Evolutionary conservation across 2,888 invertebrate genomes (phyloP).

Genomic region (Thymelicus acteon): DNA sequence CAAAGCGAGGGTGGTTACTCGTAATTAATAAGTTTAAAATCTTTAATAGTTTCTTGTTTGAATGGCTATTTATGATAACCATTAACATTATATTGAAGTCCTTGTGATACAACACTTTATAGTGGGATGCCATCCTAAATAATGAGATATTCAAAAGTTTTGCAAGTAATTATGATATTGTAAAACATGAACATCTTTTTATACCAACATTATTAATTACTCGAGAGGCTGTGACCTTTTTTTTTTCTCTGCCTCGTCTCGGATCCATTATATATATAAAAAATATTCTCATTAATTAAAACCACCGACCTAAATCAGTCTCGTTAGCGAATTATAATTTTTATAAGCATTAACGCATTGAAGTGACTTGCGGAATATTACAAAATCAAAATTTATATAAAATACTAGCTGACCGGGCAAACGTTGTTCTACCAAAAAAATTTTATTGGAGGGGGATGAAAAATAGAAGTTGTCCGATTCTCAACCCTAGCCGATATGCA

Average conservation of each 20-base stretch:
- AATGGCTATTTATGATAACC: no score
- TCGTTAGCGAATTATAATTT: conserved; percentile 25
- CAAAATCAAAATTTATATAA: background rate
- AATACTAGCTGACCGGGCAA: no score
- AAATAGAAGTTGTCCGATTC: no score
- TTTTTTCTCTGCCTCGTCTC: conserved; percentile 9
- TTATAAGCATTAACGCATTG: conserved; percentile 16
- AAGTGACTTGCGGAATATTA: conserved; percentile 11
- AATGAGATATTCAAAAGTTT: background rate
- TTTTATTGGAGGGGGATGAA: no score
- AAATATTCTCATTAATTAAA: conserved; percentile 24
- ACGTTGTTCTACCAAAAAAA: no score
- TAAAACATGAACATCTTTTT: conserved; percentile 3
- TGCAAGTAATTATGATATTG: background rate
- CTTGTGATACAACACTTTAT: no score
- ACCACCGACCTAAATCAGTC: conserved; percentile 28
- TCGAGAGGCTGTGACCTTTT: conserved; percentile 15
- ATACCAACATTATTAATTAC: conserved; percentile 6
- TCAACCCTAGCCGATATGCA: no score
- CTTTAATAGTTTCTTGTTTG: no score
- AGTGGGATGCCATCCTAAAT: background rate
- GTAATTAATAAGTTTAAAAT: no score
- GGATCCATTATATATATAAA: conserved; percentile 20
- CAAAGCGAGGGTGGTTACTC: no score
- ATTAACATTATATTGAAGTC: no score